Evolutionary conservation across 2,888 invertebrate genomes (phyloP).

Genomic region (Leptodirus hochenwartii): DNA sequence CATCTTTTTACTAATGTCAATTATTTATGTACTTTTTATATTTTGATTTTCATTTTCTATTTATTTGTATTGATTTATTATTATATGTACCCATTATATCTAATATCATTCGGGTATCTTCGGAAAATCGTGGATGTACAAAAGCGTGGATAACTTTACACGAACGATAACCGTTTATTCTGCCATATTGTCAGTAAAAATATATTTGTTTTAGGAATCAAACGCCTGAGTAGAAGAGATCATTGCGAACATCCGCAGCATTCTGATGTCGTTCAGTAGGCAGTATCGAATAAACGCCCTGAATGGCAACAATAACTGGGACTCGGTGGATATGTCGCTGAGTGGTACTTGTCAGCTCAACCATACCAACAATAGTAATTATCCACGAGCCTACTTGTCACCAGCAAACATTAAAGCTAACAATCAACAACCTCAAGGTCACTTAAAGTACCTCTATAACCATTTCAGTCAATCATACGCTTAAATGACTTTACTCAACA

Average conservation of each 20-base stretch:
- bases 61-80: too few species aligned
- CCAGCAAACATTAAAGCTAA: conserved; percentile 30
- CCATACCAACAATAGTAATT: too few species aligned
- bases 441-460: conserved; percentile 42
- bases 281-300: conserved; percentile 35
- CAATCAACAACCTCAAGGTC: too few species aligned
- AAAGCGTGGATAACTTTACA: too few species aligned
- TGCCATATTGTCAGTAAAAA: conserved; percentile 2
- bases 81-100: too few species aligned
- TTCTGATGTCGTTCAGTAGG: conserved; percentile 55
- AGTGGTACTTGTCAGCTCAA: conserved; percentile 23
- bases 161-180: too few species aligned
- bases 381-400: conserved; percentile 23
- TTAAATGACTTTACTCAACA: too few species aligned
- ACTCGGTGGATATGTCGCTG: too few species aligned
- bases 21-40: conserved; percentile 10
- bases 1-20: conserved; percentile 10
- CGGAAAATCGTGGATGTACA: conserved; percentile 12
- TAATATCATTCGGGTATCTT: too few species aligned
- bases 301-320: conserved; percentile 26
- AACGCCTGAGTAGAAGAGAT: conserved; percentile 82
- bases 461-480: conserved; percentile 47
- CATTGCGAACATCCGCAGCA: conserved; percentile 66
- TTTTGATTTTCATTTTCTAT: too few species aligned
- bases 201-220: conserved; percentile 49